Evolutionary conservation across 2,113 vertebrate species (phyloP).

Genomic region (Podiceps cristatus): DNA sequence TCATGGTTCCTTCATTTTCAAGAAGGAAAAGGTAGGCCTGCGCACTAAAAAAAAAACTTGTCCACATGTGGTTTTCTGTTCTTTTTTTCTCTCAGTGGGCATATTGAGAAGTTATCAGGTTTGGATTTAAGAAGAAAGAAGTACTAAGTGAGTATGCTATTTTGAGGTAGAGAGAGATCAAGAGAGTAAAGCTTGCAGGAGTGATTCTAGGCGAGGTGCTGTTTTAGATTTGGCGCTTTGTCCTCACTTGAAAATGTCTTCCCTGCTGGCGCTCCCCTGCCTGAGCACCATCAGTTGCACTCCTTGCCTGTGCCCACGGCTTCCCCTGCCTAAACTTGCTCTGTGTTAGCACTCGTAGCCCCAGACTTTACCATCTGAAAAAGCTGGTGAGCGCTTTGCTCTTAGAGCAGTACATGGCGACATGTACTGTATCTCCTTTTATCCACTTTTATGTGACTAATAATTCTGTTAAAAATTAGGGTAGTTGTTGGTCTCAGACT

Average conservation of each 20-base stretch:
- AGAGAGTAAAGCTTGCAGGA: neutral
- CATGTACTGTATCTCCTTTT: neutral
- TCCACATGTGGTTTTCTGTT: neutral
- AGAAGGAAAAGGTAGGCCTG: neutral
- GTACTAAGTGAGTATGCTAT: neutral
- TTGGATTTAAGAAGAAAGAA: slow-evolving; percentile 27
- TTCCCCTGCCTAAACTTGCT: neutral
- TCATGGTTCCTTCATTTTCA: neutral
- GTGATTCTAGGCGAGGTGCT: neutral
- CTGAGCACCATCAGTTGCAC: neutral
- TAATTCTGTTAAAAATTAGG: neutral
- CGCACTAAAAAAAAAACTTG: neutral
- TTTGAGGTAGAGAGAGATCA: neutral
- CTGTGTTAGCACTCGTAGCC: neutral
- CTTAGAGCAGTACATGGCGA: neutral
- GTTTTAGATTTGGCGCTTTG: neutral
- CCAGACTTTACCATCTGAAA: neutral
- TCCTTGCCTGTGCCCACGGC: neutral
- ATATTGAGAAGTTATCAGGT: neutral
- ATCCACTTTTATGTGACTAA: neutral
- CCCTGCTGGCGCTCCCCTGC: neutral
- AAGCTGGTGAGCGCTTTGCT: neutral
- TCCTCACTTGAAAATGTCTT: neutral
- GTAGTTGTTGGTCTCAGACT: neutral
- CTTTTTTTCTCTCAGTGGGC: slow-evolving; percentile 4